A percentile compares a stretch with the other conserved stretches of the same genome.
Conservation (phyloP, 1,140 invertebrate species). For the Scaptomyza graminum region DNA sequence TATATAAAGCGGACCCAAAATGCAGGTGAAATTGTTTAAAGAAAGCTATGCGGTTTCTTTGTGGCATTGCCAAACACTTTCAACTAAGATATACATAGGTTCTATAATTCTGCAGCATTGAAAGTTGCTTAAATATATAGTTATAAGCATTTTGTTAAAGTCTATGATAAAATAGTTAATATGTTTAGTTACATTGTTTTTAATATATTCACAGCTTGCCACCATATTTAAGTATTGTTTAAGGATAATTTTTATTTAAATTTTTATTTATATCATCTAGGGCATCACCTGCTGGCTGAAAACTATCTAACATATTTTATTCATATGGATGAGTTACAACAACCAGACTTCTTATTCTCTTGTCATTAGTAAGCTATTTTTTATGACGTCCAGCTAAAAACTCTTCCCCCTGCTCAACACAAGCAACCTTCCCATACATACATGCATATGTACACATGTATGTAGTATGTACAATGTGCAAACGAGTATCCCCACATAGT, state of each 20-base stretch:
- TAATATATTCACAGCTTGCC: no score
- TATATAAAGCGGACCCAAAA: slow-evolving; percentile 57
- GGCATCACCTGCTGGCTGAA: slow-evolving; percentile 38
- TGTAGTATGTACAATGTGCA: not conserved
- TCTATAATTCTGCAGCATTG: not conserved
- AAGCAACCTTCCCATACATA: not conserved
- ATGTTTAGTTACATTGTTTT: no score
- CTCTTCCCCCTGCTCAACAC: not conserved
- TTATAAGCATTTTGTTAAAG: no score
- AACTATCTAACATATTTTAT: slow-evolving; percentile 52
- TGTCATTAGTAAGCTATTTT: slow-evolving; percentile 64
- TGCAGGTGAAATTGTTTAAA: slow-evolving; percentile 76
- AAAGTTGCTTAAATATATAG: not conserved
- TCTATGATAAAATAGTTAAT: no score
- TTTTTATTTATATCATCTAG: not conserved
- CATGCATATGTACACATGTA: no score
- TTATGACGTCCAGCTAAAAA: slow-evolving; percentile 24
- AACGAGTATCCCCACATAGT: slow-evolving; percentile 21
- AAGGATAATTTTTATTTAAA: not conserved
- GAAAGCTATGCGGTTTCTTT: slow-evolving; percentile 55
- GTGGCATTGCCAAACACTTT: slow-evolving; percentile 52
- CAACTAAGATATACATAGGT: not conserved
- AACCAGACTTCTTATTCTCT: slow-evolving; percentile 64
- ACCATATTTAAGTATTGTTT: not conserved
- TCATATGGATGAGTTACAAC: slow-evolving; percentile 61